Evolutionary conservation across 2,113 vertebrate species (phyloP).

Genomic region (Thalassarche chlororhynchos): DNA sequence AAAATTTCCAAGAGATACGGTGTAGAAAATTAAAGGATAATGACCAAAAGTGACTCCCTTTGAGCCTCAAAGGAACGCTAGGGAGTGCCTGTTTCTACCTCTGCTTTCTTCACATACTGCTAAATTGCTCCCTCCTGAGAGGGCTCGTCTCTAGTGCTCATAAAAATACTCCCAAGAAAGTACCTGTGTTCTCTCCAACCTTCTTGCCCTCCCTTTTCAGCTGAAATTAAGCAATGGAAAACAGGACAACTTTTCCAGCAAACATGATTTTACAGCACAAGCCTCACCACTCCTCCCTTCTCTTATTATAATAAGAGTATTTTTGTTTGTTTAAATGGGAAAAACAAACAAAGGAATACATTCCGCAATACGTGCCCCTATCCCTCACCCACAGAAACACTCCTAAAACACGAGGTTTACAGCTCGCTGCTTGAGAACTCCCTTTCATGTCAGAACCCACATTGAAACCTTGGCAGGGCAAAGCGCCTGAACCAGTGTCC

Average conservation of each 20-base stretch:
- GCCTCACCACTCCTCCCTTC: background rate
- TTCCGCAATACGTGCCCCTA: background rate
- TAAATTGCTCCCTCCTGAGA: background rate
- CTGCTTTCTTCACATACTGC: background rate
- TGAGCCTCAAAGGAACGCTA: background rate
- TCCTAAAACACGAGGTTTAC: background rate
- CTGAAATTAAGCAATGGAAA: slow-evolving; percentile 17
- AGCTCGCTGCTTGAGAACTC: background rate
- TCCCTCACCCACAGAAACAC: background rate
- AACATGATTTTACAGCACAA: background rate
- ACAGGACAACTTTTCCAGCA: background rate
- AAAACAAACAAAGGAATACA: background rate
- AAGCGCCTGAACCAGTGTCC: background rate
- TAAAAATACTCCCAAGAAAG: background rate
- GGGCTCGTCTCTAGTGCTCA: background rate
- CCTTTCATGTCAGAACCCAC: background rate
- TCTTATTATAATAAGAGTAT: background rate
- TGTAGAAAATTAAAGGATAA: background rate
- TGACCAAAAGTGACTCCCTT: background rate
- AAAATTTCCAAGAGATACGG: background rate
- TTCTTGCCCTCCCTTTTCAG: background rate
- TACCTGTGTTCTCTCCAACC: background rate
- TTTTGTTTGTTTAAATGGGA: background rate
- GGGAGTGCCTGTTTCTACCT: background rate
- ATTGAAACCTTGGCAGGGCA: background rate